A percentile compares a stretch with the other conserved stretches of the same genome.
These are phyloP conservation scores for Gracilinanus agilis DNA, from an alignment of 2,113 vertebrate species.

Conservation along the genomic window DNA sequence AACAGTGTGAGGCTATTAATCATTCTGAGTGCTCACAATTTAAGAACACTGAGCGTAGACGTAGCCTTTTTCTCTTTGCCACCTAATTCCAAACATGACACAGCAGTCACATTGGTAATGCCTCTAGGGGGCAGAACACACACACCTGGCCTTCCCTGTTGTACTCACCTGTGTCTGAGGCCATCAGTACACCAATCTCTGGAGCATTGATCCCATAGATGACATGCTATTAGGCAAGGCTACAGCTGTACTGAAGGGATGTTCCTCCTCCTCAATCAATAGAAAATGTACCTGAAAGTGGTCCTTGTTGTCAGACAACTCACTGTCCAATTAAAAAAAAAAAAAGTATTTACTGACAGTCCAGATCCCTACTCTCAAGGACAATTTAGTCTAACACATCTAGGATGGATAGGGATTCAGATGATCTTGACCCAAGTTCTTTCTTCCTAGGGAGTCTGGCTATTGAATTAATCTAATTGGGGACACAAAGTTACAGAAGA, in stretches of 20 bases:
- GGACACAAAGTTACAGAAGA: no score
- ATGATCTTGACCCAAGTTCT: no score
- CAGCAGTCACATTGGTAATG: fast-evolving
- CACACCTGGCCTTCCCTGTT: neutral
- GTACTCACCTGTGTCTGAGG: neutral
- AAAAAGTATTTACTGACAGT: no score
- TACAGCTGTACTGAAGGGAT: no score
- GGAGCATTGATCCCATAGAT: neutral
- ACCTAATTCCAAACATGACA: fast-evolving
- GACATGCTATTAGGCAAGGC: no score
- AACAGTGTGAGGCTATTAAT: slow-evolving; percentile 25
- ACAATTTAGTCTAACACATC: no score
- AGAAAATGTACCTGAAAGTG: neutral
- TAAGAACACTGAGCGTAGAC: fast-evolving
- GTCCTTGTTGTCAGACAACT: neutral
- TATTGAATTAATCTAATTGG: no score
- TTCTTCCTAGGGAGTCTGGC: no score
- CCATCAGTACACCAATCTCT: neutral
- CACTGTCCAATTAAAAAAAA: no score
- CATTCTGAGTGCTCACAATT: slow-evolving; percentile 26
- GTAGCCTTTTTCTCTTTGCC: neutral
- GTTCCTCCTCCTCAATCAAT: no score
- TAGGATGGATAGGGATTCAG: no score
- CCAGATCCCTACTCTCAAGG: no score
- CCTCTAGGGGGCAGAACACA: neutral